phyloP scores from a whole-genome alignment of 2,888 invertebrate genomes.

The Amblyjoppa proteus region DNA sequence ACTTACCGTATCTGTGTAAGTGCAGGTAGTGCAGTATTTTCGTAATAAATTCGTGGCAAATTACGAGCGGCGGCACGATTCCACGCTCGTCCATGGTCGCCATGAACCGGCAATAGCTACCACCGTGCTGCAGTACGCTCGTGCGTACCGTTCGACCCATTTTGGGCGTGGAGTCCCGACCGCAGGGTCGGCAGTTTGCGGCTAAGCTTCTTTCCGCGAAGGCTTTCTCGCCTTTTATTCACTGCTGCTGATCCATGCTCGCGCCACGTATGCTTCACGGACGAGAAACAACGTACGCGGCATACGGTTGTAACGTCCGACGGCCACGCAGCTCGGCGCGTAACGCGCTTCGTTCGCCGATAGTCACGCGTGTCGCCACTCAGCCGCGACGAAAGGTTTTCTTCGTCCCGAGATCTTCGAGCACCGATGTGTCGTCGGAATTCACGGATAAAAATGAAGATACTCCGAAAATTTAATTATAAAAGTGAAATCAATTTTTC shows the following conservation, averaged over 20 bases:
- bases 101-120: slow-evolving; percentile 32
- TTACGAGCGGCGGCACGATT: slow-evolving; percentile 70
- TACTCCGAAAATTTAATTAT: background rate
- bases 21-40: slow-evolving; percentile 66
- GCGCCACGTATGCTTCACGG: background rate
- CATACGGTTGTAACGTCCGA: slow-evolving; percentile 69
- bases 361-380: slow-evolving; percentile 77
- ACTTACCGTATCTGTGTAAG: background rate
- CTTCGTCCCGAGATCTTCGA: slow-evolving; percentile 41
- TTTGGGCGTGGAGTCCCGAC: slow-evolving; percentile 63
- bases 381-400: slow-evolving; percentile 57
- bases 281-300: slow-evolving; percentile 5
- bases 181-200: slow-evolving; percentile 61
- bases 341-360: slow-evolving; percentile 80
- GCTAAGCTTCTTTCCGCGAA: slow-evolving; percentile 43
- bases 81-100: slow-evolving; percentile 27
- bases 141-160: slow-evolving; percentile 40
- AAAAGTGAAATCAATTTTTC: background rate
- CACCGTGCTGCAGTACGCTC: slow-evolving; percentile 52
- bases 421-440: background rate
- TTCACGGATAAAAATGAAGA: background rate
- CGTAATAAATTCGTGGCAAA: slow-evolving; percentile 75
- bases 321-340: slow-evolving; percentile 78
- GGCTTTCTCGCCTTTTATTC: slow-evolving; percentile 52
- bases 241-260: slow-evolving; percentile 11